phyloP scores from a whole-genome alignment of 2,113 vertebrate genomes.

The Acrocephalus arundinaceus region DNA sequence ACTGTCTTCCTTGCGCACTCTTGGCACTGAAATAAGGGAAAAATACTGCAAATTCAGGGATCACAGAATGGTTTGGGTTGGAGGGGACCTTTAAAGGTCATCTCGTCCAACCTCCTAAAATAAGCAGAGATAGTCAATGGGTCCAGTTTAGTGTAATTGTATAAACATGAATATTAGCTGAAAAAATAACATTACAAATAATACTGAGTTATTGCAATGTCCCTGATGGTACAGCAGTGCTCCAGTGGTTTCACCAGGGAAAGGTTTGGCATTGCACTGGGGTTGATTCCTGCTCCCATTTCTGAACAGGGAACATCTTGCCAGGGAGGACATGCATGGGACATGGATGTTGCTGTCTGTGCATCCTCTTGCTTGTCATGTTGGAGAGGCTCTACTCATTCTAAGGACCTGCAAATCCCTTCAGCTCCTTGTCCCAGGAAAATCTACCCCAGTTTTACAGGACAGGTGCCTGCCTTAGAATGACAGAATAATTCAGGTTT shows the following conservation, averaged over 20 bases:
- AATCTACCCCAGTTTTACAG: not conserved
- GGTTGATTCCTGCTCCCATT: not conserved
- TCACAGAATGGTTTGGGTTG: not conserved
- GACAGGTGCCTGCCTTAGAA: not conserved
- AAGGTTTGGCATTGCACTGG: not conserved
- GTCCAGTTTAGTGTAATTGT: not conserved
- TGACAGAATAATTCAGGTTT: not conserved
- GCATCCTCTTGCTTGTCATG: not conserved
- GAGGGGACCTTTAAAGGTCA: not conserved
- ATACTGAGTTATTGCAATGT: not conserved
- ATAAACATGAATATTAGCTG: not conserved
- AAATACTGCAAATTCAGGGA: not conserved
- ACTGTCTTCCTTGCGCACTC: rapidly evolving
- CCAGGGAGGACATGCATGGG: not conserved
- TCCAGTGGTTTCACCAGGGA: not conserved
- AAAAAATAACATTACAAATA: not conserved
- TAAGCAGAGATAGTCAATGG: not conserved
- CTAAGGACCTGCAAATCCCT: not conserved
- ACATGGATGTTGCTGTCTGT: not conserved
- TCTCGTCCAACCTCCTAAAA: not conserved
- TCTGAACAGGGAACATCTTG: not conserved
- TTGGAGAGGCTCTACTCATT: not conserved
- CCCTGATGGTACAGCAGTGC: not conserved
- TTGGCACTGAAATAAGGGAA: not conserved
- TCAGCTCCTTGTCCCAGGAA: not conserved